A percentile compares a stretch with the other conserved stretches of the same genome.
Conservation (phyloP, 2,113 vertebrate species). For the Hyla sarda region DNA sequence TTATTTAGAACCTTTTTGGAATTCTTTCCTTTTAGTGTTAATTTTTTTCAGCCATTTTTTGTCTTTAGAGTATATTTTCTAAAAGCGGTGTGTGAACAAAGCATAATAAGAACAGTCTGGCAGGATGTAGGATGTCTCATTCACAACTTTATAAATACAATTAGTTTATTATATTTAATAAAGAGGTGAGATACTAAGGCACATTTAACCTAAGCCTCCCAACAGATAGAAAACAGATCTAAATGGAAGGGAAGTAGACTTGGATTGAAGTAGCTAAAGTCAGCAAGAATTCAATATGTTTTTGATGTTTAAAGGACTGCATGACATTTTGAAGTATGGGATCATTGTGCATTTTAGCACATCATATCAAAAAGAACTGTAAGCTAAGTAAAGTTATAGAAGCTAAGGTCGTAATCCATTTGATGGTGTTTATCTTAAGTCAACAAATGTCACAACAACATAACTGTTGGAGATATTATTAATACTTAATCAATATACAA, state of each 20-base stretch:
- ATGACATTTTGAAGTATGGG: conserved; percentile 43
- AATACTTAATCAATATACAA: background rate
- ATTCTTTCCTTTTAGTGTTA: too few relatives aligned
- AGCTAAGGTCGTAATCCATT: conserved; percentile 13
- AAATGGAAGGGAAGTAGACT: background rate
- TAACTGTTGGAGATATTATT: background rate
- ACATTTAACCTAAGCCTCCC: background rate
- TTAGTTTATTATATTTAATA: background rate
- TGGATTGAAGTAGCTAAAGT: conserved; percentile 44
- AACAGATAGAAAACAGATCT: conserved; percentile 1
- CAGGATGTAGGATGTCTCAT: background rate
- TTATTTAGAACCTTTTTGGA: too few relatives aligned
- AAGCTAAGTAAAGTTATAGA: background rate
- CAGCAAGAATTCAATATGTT: conserved; percentile 4
- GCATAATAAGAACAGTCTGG: background rate
- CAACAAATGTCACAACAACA: background rate
- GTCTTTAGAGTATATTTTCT: too few relatives aligned
- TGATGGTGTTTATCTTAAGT: background rate
- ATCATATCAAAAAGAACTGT: conserved; percentile 10
- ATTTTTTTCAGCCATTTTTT: too few relatives aligned
- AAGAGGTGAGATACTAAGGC: background rate
- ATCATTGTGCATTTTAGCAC: conserved; percentile 29
- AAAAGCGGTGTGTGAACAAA: too few relatives aligned
- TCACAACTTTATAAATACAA: background rate
- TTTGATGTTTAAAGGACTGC: conserved; percentile 42